phyloP scores from a whole-genome alignment of 2,113 vertebrate genomes.

The Edolisoma coerulescens region DNA sequence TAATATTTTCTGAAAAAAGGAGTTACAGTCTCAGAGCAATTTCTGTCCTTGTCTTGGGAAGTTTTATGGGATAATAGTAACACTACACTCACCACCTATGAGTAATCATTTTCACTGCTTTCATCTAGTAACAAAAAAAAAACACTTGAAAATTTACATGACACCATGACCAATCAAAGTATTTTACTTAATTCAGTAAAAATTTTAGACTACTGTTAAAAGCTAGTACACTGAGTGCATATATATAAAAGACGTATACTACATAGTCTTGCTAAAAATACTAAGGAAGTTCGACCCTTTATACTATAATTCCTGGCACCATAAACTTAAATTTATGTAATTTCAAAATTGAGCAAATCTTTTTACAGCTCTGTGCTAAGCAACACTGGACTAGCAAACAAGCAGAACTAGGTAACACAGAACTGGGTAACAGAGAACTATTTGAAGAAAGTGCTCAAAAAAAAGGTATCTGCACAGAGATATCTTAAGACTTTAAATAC shows the following conservation, averaged over 20 bases:
- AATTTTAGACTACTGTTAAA: background rate
- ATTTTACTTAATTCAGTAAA: slow-evolving; percentile 12
- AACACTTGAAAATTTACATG: background rate
- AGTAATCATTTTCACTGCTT: slow-evolving; percentile 49
- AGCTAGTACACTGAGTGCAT: background rate
- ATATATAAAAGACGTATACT: background rate
- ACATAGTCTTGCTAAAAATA: background rate
- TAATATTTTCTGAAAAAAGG: background rate
- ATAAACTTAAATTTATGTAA: background rate
- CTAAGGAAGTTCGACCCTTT: background rate
- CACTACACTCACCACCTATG: slow-evolving; percentile 17
- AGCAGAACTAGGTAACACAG: background rate
- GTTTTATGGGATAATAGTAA: slow-evolving; percentile 15
- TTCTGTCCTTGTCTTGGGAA: background rate
- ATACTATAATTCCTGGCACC: background rate
- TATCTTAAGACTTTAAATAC: background rate
- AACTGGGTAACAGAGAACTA: background rate
- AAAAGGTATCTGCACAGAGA: background rate
- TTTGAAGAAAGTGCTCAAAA: background rate
- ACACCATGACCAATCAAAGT: slow-evolving; percentile 8
- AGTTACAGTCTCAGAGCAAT: background rate
- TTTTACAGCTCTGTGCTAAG: background rate
- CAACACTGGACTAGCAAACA: background rate
- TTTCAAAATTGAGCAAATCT: background rate
- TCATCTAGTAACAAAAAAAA: background rate